Conservation (phyloP, 2,888 invertebrate species). For the Drosophila meridionalis region DNA sequence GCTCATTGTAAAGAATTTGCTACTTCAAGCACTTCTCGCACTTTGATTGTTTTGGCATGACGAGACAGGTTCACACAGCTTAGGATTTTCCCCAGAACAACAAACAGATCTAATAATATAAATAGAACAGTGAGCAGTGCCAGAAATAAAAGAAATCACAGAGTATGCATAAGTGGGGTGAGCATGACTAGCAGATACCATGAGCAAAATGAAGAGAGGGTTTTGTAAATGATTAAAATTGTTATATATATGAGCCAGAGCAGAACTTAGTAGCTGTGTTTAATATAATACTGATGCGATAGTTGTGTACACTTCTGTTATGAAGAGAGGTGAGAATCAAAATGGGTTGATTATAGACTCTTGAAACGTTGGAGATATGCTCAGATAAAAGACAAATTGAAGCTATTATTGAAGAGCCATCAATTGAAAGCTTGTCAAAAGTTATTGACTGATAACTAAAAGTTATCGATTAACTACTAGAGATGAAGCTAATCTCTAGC, state of each 20-base stretch:
- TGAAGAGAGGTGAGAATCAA: no score
- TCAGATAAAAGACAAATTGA: not conserved
- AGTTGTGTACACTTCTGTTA: no score
- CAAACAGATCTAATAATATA: constrained; percentile 1
- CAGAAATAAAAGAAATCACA: not conserved
- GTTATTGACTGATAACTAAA: not conserved
- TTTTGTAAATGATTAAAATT: not conserved
- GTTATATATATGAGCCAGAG: not conserved
- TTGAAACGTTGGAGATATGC: not conserved
- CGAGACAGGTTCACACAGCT: constrained; percentile 7
- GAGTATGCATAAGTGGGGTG: not conserved
- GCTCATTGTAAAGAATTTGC: constrained; percentile 3
- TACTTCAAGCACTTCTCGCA: constrained; percentile 3
- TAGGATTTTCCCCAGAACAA: constrained; percentile 1
- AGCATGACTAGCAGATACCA: not conserved
- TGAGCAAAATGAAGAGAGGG: not conserved
- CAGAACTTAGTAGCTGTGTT: no score
- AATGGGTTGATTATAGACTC: no score
- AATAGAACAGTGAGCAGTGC: not conserved
- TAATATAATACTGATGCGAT: no score
- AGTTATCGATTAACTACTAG: not conserved
- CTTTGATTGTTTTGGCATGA: constrained; percentile 3
- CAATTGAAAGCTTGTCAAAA: not conserved
- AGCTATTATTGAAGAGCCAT: not conserved
- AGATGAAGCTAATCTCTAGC: no score